phyloP scores from a whole-genome alignment of 1,140 invertebrate species.

The Macrostomum lignano region DNA sequence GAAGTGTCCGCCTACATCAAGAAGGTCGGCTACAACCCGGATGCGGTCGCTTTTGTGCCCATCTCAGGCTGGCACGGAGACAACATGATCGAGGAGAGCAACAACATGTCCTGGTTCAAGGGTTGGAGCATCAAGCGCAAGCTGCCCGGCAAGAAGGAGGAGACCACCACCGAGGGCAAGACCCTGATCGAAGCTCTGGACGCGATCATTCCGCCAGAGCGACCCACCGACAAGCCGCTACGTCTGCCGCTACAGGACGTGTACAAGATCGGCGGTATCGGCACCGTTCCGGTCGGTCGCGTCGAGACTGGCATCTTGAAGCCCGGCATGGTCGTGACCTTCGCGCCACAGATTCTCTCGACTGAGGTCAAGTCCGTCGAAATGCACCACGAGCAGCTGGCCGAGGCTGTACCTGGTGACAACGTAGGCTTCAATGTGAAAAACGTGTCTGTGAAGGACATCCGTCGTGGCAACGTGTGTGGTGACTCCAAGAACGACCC shows the following conservation, averaged over 20 bases:
- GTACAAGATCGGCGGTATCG: conserved; percentile 93
- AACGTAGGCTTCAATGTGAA: conserved; percentile 95
- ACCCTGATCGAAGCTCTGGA: conserved; percentile 64
- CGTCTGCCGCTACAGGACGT: conserved; percentile 83
- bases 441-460: conserved; percentile 81
- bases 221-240: conserved; percentile 70
- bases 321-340: conserved; percentile 86
- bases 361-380: conserved; percentile 63
- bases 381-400: conserved; percentile 83
- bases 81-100: conserved; percentile 65
- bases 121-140: conserved; percentile 52
- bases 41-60: conserved; percentile 76
- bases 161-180: conserved; percentile 49
- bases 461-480: conserved; percentile 71
- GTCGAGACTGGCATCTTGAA: conserved; percentile 83
- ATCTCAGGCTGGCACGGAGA: conserved; percentile 94
- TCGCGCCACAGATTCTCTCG: conserved; percentile 36
- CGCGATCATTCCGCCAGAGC: conserved; percentile 56
- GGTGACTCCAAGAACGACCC: conserved; percentile 60
- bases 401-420: conserved; percentile 70
- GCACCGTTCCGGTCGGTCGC: conserved; percentile 78
- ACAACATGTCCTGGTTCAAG: conserved; percentile 80
- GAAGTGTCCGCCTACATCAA: conserved; percentile 68
- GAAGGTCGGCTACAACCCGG: conserved; percentile 78
- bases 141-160: conserved; percentile 55